Percentiles rank a stretch among this genome's conserved stretches.
Evolutionary conservation across 2,113 vertebrate genomes (phyloP).

Genomic region (Camelus dromedarius): DNA sequence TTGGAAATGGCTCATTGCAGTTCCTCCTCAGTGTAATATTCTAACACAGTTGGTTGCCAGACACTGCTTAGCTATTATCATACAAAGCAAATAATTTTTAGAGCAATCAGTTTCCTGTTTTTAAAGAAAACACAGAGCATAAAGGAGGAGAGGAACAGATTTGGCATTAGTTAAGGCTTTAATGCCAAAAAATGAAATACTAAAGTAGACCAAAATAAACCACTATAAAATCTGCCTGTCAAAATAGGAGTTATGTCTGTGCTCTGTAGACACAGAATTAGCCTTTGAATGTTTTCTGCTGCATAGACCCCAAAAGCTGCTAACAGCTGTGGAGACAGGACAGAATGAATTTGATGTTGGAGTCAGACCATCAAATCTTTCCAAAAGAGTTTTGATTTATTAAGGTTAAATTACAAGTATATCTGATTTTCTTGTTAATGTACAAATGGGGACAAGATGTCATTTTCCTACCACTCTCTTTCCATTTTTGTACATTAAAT

Average conservation of each 20-base stretch:
- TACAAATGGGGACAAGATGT: constrained; percentile 66
- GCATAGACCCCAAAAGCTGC: constrained; percentile 28
- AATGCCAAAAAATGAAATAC: constrained; percentile 60
- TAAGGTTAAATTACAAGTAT: constrained; percentile 68
- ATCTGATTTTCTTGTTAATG: constrained; percentile 69
- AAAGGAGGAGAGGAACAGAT: background rate
- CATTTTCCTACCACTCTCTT: constrained; percentile 67
- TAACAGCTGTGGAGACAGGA: constrained; percentile 45
- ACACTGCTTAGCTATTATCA: constrained; percentile 31
- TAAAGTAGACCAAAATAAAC: constrained; percentile 68
- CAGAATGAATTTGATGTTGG: constrained; percentile 6
- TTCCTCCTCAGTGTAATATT: background rate
- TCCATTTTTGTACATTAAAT: constrained; percentile 64
- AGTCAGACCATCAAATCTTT: constrained; percentile 64
- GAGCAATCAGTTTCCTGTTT: constrained; percentile 49
- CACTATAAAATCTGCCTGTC: constrained; percentile 57
- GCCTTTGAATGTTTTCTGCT: constrained; percentile 25
- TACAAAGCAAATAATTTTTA: constrained; percentile 25
- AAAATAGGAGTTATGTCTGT: constrained; percentile 50
- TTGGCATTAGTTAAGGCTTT: constrained; percentile 32
- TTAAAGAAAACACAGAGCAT: constrained; percentile 51
- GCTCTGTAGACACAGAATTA: background rate
- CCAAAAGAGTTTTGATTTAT: constrained; percentile 64
- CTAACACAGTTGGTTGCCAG: background rate
- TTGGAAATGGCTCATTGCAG: background rate